Base-by-base conservation (phyloP, 2,113 vertebrate species). In the Chinchilla lanigera region DNA sequence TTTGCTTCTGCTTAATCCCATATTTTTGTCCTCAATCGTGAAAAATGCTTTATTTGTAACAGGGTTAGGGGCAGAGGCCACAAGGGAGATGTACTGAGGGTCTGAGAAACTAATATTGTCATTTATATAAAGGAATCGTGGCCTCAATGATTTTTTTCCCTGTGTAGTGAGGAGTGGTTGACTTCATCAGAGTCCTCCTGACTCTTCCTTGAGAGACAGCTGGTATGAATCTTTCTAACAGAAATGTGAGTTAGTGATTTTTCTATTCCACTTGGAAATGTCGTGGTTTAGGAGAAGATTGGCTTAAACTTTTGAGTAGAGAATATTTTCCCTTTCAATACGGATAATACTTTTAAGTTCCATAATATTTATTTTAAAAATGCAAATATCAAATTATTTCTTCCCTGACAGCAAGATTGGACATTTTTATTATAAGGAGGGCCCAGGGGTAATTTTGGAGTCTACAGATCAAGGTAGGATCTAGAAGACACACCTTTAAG, bases 351-450 rank as follows among this genome's bases (percentile, higher is more conserved):
- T 7, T 77, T 17, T 50, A 33, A 78, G 60, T 8, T 69, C 22
- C 85, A 71, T 82, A 69, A 82, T 56, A 2, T 82, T 50, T 91
- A 17, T 73, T 94, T 86, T 95, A 13, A 67, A 96, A 78, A 61
- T 47, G 3, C 4, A 86, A 92, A 93, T 33, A 69, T 89, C 24
- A 83, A 35, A 41, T 88, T 82, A 71, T 7, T 88, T 89, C 90
- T 63, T 90, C 52, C 38, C n/a, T 71, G 80, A 60, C 50, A 84
- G 6, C 24, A 95, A 24, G 54, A 75, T 56, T 80, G 41, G 41
- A 67, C 71, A n/a, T 5, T 82, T 96, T 94, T 63, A 50, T 61
- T 65, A 44, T 47, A 81, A 88, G 35, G 33, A 94, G 47, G 52
- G 12, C 86, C 11, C 30, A 91, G 69, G n/a, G 81, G 20, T 78